Base-by-base conservation (phyloP, 2,888 invertebrate genomes). In the Octodonta nipae region DNA sequence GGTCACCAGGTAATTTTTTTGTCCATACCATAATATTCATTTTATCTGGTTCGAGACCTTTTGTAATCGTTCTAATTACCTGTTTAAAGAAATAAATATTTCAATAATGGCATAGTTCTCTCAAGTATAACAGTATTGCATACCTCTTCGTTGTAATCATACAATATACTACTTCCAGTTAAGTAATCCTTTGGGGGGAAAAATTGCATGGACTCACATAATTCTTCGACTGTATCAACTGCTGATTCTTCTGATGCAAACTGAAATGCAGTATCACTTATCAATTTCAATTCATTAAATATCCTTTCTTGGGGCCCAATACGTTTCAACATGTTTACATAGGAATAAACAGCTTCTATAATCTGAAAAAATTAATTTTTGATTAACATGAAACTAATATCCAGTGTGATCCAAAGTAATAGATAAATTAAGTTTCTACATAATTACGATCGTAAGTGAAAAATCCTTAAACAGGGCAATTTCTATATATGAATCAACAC, bases 131-230 rank as follows among this genome's bases (percentile, higher is more conserved):
- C n/a, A n/a, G n/a, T n/a, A n/a, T n/a, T n/a, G n/a, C n/a, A n/a
- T 45, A 73, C 74, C 58, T 77, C 64, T 1, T 79, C 76, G 51
- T 85, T 70, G 54, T 81, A 91, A 41, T 85, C 78, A 49, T 75
- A 82, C 54, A 74, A 78, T 0, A 89, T 60, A 33, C 74, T 68
- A 25, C 73, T 70, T 1, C 88, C 89, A 0, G 78, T 77, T 34
- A 92, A 68, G 52, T 80, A 83, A 58, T 88, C 78, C 44, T 74
- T 67, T 0, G 85, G 74, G 0, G 81, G 76, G 60, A 75, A 89
- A 50, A 75, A 69, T 43, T 85, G 86, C 80, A 87, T 84, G 46
- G 75, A 74, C 50, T 81, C 76, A 2, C 76, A 73, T 6, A 89
- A 48, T 16, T 70, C 67, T 60, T 85, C 83, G 1, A 88, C 89